Conservation (phyloP, 2,113 vertebrate species). For the Bungarus multicinctus region DNA sequence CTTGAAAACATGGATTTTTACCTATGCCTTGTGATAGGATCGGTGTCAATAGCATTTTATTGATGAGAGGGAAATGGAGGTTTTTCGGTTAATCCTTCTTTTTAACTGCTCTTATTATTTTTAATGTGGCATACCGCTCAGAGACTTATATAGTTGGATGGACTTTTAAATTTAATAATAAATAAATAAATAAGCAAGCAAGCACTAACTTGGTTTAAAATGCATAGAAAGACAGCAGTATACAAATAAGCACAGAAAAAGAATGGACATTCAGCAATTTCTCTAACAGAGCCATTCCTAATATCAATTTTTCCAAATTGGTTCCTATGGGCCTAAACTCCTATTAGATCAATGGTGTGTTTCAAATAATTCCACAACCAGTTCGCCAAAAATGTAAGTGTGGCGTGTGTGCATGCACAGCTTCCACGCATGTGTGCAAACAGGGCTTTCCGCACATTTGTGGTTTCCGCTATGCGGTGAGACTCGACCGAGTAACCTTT, state of each 20-base stretch:
- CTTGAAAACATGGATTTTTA: background rate
- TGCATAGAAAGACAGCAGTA: background rate
- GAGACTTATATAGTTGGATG: background rate
- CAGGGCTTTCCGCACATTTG: no score
- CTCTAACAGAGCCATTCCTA: background rate
- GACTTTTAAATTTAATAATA: background rate
- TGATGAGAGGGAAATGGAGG: background rate
- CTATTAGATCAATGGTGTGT: background rate
- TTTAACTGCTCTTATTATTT: background rate
- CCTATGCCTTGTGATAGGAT: background rate
- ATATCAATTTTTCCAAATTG: background rate
- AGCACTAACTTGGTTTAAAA: background rate
- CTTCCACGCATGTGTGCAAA: no score
- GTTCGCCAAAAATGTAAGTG: no score
- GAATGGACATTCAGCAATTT: background rate
- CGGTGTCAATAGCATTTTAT: background rate
- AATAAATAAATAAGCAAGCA: background rate
- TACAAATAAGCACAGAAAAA: background rate
- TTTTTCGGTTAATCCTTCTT: background rate
- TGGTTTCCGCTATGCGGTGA: no score
- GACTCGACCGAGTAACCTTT: no score
- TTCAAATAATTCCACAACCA: no score
- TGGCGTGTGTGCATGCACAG: no score
- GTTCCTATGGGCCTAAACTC: background rate
- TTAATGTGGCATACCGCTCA: background rate